A percentile compares a stretch with the other conserved stretches of the same genome.
phyloP scores from a whole-genome alignment of 2,797 vertebrate genomes.

The Eremophila alpestris region DNA sequence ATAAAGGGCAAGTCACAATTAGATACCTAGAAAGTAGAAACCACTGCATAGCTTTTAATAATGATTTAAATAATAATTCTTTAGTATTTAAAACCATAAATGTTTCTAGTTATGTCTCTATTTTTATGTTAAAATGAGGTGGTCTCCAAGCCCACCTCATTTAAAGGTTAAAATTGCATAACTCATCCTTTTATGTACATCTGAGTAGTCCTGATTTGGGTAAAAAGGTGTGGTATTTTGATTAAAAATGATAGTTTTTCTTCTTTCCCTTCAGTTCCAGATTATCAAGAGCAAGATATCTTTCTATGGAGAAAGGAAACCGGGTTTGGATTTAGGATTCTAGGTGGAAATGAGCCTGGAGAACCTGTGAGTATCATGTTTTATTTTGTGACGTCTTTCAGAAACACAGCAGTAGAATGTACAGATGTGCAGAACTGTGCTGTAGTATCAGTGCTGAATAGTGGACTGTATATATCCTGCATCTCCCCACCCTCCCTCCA shows the following conservation, averaged over 20 bases:
- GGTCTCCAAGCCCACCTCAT: neutral
- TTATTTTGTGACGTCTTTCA: neutral
- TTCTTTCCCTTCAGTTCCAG: slow-evolving; percentile 85
- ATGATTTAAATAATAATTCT: neutral
- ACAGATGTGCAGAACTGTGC: neutral
- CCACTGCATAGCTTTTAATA: neutral
- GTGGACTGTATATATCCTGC: neutral
- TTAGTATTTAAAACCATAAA: neutral
- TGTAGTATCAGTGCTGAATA: neutral
- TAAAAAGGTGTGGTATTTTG: neutral
- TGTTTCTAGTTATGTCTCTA: neutral
- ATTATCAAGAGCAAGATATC: slow-evolving; percentile 98
- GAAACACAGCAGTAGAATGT: neutral
- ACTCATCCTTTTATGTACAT: neutral
- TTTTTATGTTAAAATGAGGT: neutral
- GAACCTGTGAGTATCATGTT: slow-evolving; percentile 87
- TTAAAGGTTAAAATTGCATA: neutral
- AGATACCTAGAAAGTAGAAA: neutral
- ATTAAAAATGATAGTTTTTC: neutral
- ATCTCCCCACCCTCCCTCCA: neutral
- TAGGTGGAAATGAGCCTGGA: slow-evolving; percentile 97
- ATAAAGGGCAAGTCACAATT: slow-evolving; percentile 3
- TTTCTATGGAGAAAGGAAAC: slow-evolving; percentile 99
- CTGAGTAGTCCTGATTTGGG: neutral
- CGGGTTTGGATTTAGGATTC: slow-evolving; percentile 98